phyloP scores from a whole-genome alignment of 2,797 vertebrate genomes.

The Pelochelys cantorii region DNA sequence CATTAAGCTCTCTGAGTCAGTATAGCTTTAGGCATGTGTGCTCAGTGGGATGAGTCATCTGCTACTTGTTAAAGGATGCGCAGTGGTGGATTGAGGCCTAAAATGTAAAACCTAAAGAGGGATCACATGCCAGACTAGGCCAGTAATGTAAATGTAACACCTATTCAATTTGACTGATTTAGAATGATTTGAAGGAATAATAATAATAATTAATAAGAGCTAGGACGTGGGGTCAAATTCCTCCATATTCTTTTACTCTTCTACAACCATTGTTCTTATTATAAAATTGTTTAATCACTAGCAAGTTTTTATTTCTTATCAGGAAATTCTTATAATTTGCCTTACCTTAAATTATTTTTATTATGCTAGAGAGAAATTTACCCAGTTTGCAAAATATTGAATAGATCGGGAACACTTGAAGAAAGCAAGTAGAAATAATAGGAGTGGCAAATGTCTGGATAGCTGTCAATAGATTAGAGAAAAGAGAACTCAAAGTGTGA shows the following conservation, averaged over 20 bases:
- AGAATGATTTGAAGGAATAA: constrained; percentile 8
- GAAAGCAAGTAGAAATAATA: background rate
- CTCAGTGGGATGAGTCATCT: background rate
- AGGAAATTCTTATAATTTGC: background rate
- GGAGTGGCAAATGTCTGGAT: background rate
- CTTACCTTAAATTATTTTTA: background rate
- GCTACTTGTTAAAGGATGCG: background rate
- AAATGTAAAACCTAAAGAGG: constrained; percentile 27
- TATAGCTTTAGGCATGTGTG: background rate
- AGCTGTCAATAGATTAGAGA: background rate
- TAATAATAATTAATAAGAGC: background rate
- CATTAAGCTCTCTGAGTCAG: background rate
- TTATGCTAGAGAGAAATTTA: background rate
- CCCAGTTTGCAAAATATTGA: background rate
- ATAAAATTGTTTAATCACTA: background rate
- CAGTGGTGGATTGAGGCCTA: background rate
- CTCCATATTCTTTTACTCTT: background rate
- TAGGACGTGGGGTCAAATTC: constrained; percentile 1
- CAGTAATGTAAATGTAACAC: background rate
- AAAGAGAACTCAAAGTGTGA: background rate
- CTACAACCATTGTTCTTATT: background rate
- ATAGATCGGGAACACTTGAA: constrained; percentile 2
- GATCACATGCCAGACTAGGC: constrained; percentile 29
- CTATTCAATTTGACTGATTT: background rate
- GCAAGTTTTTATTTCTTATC: constrained; percentile 37